Percentiles rank a stretch among this genome's conserved stretches.
phyloP scores from a whole-genome alignment of 2,888 invertebrate genomes.

The Tetragonula carbonaria region DNA sequence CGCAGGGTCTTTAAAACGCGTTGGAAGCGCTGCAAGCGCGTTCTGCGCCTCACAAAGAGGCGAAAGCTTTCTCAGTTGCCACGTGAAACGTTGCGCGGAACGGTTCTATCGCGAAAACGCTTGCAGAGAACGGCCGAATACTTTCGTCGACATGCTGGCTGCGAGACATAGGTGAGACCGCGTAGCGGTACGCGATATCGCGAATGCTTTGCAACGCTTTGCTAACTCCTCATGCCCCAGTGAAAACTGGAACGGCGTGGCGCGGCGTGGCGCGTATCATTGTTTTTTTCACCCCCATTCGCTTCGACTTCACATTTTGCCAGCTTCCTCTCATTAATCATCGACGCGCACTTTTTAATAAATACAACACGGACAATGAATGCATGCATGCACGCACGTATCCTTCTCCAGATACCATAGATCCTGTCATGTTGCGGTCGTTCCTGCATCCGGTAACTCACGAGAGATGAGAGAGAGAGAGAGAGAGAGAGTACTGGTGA shows the following conservation, averaged over 20 bases:
- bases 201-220: conserved; percentile 24
- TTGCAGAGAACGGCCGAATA: not conserved
- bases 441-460: conserved; percentile 71
- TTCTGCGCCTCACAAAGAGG: conserved; percentile 34
- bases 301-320: not conserved
- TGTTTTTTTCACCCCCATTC: not conserved
- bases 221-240: conserved; percentile 8
- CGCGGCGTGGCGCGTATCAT: too few relatives aligned
- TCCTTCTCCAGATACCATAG: conserved; percentile 19
- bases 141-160: conserved; percentile 70
- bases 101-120: conserved; percentile 36
- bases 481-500: conserved; percentile 43
- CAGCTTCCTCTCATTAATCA: not conserved
- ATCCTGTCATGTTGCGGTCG: conserved; percentile 57
- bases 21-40: conserved; percentile 53
- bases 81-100: conserved; percentile 48
- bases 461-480: conserved; percentile 22
- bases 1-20: conserved; percentile 55
- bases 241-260: conserved; percentile 14
- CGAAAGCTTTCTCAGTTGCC: conserved; percentile 52
- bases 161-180: conserved; percentile 77
- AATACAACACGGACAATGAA: not conserved
- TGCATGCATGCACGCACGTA: conserved; percentile 15
- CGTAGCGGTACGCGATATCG: conserved; percentile 25
- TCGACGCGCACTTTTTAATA: too few relatives aligned